Conservation (phyloP, 2,888 invertebrate species). For the Xanthorhoe designata region DNA sequence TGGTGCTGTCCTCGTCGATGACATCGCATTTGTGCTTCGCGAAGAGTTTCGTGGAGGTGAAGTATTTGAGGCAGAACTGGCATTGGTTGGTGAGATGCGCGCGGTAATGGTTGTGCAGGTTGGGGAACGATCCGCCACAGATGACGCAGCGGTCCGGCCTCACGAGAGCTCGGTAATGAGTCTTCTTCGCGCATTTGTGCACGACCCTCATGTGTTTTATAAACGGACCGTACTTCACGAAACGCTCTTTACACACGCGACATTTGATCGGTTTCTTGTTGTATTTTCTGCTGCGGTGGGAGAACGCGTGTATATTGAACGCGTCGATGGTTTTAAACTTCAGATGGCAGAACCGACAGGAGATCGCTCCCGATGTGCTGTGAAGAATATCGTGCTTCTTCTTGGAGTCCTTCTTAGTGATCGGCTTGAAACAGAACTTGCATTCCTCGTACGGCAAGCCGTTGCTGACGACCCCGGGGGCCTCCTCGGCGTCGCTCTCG, state of each 20-base stretch:
- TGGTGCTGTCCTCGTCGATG: conserved; percentile 68
- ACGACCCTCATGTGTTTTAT: conserved; percentile 73
- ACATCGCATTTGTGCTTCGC: conserved; percentile 68
- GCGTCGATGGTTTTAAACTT: conserved; percentile 82
- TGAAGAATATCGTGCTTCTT: conserved; percentile 72
- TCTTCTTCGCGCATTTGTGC: conserved; percentile 71
- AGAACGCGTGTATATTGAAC: conserved; percentile 80
- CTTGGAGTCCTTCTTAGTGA: conserved; percentile 68
- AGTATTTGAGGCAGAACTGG: conserved; percentile 75
- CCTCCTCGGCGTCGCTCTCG: conserved; percentile 75
- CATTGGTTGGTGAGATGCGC: conserved; percentile 86
- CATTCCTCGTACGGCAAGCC: conserved; percentile 74
- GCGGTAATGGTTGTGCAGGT: conserved; percentile 86
- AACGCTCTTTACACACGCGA: conserved; percentile 73
- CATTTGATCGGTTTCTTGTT: conserved; percentile 77
- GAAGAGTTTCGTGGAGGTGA: conserved; percentile 70
- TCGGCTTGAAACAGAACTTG: conserved; percentile 79
- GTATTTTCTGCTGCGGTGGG: conserved; percentile 79
- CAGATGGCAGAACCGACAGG: conserved; percentile 77
- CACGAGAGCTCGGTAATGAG: conserved; percentile 74
- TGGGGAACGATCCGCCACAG: conserved; percentile 85
- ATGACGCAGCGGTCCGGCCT: conserved; percentile 85
- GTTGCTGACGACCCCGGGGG: conserved; percentile 45
- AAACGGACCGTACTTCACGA: conserved; percentile 78
- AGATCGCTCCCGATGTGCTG: conserved; percentile 74